phyloP scores from a whole-genome alignment of 2,797 vertebrate species.

The Cynodonichthys magdalenae region DNA sequence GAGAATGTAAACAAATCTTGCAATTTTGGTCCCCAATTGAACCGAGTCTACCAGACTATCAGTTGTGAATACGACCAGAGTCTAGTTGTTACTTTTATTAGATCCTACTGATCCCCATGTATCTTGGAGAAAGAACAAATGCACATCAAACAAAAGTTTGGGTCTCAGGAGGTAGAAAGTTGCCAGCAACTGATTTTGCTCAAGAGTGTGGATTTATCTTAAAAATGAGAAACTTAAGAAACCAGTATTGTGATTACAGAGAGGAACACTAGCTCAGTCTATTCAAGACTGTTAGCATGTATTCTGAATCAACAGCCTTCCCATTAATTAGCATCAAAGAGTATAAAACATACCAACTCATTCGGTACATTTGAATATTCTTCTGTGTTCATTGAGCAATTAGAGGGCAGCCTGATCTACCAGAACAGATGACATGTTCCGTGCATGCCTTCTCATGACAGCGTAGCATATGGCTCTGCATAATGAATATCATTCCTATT shows the following conservation, averaged over 20 bases:
- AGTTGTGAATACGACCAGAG: no score
- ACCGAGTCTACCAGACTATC: no score
- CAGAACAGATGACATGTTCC: neutral
- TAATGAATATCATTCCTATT: slow-evolving; percentile 23
- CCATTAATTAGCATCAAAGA: no score
- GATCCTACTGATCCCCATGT: no score
- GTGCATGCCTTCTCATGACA: slow-evolving; percentile 2
- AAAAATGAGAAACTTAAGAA: neutral
- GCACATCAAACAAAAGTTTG: no score
- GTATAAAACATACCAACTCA: no score
- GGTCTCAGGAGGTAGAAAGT: no score
- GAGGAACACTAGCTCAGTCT: neutral
- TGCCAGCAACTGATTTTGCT: neutral
- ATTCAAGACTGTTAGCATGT: neutral
- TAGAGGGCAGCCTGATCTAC: neutral
- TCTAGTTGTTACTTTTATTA: no score
- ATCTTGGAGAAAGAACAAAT: no score
- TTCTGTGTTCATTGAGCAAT: neutral
- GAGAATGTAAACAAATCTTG: no score
- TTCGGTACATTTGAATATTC: neutral
- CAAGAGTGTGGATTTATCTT: neutral
- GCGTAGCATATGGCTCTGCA: slow-evolving; percentile 12
- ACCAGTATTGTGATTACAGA: neutral
- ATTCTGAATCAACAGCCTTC: no score
- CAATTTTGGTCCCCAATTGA: no score